Evolutionary conservation across 2,113 vertebrate genomes (phyloP), one percentile per base, ranked within the genome.

Genomic region (Myotis lucifugus): DNA sequence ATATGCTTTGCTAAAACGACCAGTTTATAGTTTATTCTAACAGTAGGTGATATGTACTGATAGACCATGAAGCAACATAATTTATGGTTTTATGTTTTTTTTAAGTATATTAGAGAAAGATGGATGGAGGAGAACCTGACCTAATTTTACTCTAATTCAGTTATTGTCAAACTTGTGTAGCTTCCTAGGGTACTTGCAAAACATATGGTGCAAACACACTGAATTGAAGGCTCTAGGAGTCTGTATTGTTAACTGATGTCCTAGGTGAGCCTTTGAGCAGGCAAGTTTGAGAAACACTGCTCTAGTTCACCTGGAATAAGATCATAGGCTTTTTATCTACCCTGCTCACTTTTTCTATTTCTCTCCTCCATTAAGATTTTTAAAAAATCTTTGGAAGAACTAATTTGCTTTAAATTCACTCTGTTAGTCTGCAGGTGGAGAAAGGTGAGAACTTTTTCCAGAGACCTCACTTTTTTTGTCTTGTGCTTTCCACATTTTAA

Each of bases 401-500:
- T 83, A 67, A 2, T 86, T 90, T 93, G 5, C 73, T 73, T 91
- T 83, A 94, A 96, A 97, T 48, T 48, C 61, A 89, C 74, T 85
- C 2, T 85, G 40, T 74, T 59, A 54, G 29, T 66, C 92, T 96
- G 52, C 13, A 73, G 37, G 79, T 89, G 67, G 66, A 82, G 5
- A 13, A 54, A 93, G 52, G 25, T 93, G 78, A 89, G 86, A 59
- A 0, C 14, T 46, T 95, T n/a, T 34, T 66, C 64, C 77, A 82
- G 56, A 95, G 82, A 67, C 32, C 77, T 77, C 73, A 77, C 54
- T 34, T 50, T 54, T 54, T 85, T 34, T 27, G 79, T 84, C 78
- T 42, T 69, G 92, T 59, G 54, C n/a, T 95, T 74, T 69, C 27
- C 84, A 34, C 88, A 90, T 42, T 83, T 97, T 97, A 96, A 67